These are phyloP conservation scores for Sarcophaga caerulescens DNA, from an alignment of 2,888 invertebrate genomes.

Conservation along the genomic window DNA sequence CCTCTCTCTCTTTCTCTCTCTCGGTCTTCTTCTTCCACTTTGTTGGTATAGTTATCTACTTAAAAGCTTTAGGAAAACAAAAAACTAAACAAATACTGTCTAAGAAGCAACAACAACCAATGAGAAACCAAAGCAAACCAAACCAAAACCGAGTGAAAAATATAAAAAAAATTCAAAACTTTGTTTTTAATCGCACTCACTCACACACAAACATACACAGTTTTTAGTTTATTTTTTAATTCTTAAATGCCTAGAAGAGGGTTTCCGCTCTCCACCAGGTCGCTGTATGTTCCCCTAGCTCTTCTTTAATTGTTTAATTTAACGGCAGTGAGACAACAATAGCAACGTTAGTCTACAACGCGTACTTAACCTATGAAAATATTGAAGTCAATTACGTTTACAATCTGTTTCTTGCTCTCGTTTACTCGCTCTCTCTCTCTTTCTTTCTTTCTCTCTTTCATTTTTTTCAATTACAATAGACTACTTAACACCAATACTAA, in stretches of 20 bases:
- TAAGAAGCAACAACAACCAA: constrained; percentile 20
- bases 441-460: background rate
- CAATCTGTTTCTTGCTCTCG: background rate
- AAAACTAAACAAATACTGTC: background rate
- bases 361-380: no score
- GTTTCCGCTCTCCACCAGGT: no score
- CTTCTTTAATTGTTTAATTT: background rate
- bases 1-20: background rate
- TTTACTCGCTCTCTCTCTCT: background rate
- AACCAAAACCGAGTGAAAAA: background rate
- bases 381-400: background rate
- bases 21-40: no score
- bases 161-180: no score
- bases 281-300: background rate
- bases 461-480: no score
- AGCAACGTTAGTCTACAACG: no score
- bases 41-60: constrained; percentile 6
- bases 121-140: background rate
- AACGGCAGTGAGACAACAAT: background rate
- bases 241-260: no score
- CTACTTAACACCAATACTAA: no score
- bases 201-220: background rate
- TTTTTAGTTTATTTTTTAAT: no score
- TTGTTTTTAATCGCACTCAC: background rate
- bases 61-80: constrained; percentile 46